phyloP scores from a whole-genome alignment of 2,888 invertebrate species.

The Limnephilus auricula region DNA sequence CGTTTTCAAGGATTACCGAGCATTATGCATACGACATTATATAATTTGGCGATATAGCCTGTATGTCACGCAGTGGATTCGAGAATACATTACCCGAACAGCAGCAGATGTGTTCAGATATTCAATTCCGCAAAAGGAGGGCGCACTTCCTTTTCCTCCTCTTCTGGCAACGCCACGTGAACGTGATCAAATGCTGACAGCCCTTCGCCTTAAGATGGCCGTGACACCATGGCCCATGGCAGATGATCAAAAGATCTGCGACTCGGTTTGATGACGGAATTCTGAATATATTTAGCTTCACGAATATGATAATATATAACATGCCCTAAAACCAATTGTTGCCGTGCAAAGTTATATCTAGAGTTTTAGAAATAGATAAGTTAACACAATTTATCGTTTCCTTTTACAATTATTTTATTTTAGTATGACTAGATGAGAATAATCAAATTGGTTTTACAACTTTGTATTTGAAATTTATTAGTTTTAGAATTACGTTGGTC shows the following conservation, averaged over 20 bases:
- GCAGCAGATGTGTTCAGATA: not conserved
- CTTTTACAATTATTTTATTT: no score
- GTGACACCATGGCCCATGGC: not conserved
- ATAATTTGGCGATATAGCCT: slow-evolving; percentile 35
- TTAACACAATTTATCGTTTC: no score
- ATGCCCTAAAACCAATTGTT: not conserved
- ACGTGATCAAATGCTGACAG: not conserved
- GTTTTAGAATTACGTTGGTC: no score
- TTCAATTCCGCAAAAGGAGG: slow-evolving; percentile 7
- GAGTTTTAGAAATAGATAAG: no score
- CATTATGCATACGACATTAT: slow-evolving; percentile 4
- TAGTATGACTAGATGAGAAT: no score
- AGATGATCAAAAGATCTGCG: not conserved
- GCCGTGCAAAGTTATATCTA: no score
- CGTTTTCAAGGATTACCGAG: slow-evolving; percentile 39
- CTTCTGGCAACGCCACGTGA: not conserved
- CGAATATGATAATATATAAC: not conserved
- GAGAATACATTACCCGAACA: not conserved
- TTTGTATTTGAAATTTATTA: no score
- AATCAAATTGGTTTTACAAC: no score
- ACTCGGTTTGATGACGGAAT: not conserved
- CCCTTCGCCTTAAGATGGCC: not conserved
- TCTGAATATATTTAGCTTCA: not conserved
- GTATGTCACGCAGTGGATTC: slow-evolving; percentile 14
- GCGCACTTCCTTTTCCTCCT: not conserved